These are phyloP conservation scores for Agrotis puta DNA, from an alignment of 2,888 invertebrate species.

Conservation along the genomic window DNA sequence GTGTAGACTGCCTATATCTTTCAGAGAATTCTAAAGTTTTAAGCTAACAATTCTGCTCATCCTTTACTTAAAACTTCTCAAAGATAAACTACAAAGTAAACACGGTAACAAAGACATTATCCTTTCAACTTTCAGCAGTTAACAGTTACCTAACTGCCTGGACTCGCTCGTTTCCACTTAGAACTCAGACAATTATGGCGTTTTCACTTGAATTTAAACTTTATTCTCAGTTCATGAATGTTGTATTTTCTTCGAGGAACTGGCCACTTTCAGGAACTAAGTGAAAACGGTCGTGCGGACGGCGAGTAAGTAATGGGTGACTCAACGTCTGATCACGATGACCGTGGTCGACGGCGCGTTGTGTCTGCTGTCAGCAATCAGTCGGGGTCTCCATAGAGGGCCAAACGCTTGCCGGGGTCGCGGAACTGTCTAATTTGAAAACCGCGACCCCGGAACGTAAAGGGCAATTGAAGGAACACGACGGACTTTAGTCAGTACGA, in stretches of 20 bases:
- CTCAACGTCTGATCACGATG: too few species aligned
- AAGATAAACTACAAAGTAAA: slow-evolving; percentile 19
- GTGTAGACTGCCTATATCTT: not conserved
- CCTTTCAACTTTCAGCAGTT: slow-evolving; percentile 38
- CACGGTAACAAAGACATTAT: slow-evolving; percentile 33
- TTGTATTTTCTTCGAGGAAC: not conserved
- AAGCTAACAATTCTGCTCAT: not conserved
- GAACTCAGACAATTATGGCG: slow-evolving; percentile 22
- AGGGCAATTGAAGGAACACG: too few species aligned
- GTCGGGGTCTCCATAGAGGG: too few species aligned
- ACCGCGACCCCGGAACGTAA: too few species aligned
- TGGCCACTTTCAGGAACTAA: rapidly evolving
- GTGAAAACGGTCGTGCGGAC: too few species aligned
- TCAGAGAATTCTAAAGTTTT: not conserved
- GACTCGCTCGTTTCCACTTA: slow-evolving; percentile 17
- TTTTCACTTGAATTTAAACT: slow-evolving; percentile 31
- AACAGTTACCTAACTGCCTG: slow-evolving; percentile 24
- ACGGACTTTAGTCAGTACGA: too few species aligned
- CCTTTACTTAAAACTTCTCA: not conserved
- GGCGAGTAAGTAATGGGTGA: too few species aligned
- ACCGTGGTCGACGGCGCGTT: too few species aligned
- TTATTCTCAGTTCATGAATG: not conserved
- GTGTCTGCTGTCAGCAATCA: too few species aligned
- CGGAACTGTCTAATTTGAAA: too few species aligned
- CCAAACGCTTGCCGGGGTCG: too few species aligned